Evolutionary conservation across 2,888 invertebrate species (phyloP).

Genomic region (Mylabris sibirica): DNA sequence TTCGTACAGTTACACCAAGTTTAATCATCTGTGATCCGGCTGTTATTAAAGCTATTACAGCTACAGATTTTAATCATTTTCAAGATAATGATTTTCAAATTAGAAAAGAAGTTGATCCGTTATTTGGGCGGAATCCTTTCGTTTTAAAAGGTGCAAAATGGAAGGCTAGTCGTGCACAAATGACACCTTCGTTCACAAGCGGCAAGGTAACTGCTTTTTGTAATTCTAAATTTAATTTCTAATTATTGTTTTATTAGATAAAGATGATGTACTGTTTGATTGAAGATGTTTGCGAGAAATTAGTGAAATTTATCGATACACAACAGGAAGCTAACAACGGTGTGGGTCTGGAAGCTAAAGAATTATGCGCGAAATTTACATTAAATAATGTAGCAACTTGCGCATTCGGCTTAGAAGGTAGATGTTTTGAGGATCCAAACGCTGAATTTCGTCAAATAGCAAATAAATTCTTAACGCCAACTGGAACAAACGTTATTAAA

Average conservation of each 20-base stretch:
- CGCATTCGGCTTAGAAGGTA: conserved; percentile 60
- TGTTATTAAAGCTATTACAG: conserved; percentile 51
- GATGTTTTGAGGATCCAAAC: conserved; percentile 53
- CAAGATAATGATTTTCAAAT: conserved; percentile 55
- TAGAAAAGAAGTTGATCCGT: conserved; percentile 60
- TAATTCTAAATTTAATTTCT: background rate
- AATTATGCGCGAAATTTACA: conserved; percentile 48
- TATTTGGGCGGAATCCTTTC: conserved; percentile 63
- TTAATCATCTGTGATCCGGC: conserved; percentile 54
- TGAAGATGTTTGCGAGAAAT: conserved; percentile 57
- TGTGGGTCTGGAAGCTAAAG: conserved; percentile 57
- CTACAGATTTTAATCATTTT: conserved; percentile 56
- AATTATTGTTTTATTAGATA: conserved; percentile 48
- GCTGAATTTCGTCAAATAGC: conserved; percentile 46
- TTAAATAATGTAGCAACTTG: conserved; percentile 61
- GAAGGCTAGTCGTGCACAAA: conserved; percentile 62
- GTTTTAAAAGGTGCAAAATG: conserved; percentile 61
- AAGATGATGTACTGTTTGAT: conserved; percentile 64
- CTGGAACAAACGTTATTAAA: background rate
- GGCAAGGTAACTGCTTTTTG: conserved; percentile 56
- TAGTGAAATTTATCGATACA: conserved; percentile 59
- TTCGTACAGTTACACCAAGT: conserved; percentile 48
- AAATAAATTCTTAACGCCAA: conserved; percentile 37
- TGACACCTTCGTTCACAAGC: conserved; percentile 63
- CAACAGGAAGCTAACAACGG: conserved; percentile 47